These are phyloP conservation scores for Neogobius melanostomus DNA, from an alignment of 2,113 vertebrate species.

Conservation along the genomic window DNA sequence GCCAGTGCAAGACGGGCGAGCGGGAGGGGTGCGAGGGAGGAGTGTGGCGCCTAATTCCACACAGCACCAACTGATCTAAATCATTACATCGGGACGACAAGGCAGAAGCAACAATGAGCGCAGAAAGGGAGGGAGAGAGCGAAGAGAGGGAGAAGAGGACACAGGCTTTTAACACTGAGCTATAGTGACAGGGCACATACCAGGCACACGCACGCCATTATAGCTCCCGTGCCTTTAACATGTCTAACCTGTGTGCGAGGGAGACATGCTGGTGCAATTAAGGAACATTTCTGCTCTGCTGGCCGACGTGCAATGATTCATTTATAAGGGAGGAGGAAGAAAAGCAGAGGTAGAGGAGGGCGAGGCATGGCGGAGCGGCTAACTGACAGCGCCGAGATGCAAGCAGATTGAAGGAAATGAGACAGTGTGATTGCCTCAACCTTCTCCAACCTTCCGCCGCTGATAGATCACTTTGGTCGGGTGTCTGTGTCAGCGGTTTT, in stretches of 20 bases:
- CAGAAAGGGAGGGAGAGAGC: conserved; percentile 10
- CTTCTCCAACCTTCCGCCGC: conserved; percentile 36
- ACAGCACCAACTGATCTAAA: conserved; percentile 69
- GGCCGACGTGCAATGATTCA: conserved; percentile 68
- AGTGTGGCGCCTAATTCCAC: conserved; percentile 50
- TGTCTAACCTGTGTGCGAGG: conserved; percentile 39
- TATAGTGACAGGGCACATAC: conserved; percentile 59
- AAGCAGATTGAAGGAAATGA: conserved; percentile 44
- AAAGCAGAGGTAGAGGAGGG: conserved; percentile 50
- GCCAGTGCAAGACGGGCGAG: conserved; percentile 51
- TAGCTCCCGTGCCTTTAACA: conserved; percentile 39
- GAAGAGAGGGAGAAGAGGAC: conserved; percentile 16
- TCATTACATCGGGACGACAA: conserved; percentile 65
- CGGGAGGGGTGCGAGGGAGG: background rate
- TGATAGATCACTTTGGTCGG: conserved; percentile 50
- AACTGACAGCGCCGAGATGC: conserved; percentile 30
- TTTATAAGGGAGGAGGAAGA: conserved; percentile 61
- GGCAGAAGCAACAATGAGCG: conserved; percentile 52
- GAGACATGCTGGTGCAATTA: conserved; percentile 68
- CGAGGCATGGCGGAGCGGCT: conserved; percentile 25
- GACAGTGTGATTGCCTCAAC: conserved; percentile 40
- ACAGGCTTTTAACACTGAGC: conserved; percentile 56
- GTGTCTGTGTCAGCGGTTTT: conserved; percentile 53
- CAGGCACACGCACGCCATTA: conserved; percentile 56
- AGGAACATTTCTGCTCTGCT: conserved; percentile 71